A percentile compares a stretch with the other conserved stretches of the same genome.
These are phyloP conservation scores for Protophormia terraenovae DNA, from an alignment of 2,888 invertebrate genomes.

Conservation along the genomic window DNA sequence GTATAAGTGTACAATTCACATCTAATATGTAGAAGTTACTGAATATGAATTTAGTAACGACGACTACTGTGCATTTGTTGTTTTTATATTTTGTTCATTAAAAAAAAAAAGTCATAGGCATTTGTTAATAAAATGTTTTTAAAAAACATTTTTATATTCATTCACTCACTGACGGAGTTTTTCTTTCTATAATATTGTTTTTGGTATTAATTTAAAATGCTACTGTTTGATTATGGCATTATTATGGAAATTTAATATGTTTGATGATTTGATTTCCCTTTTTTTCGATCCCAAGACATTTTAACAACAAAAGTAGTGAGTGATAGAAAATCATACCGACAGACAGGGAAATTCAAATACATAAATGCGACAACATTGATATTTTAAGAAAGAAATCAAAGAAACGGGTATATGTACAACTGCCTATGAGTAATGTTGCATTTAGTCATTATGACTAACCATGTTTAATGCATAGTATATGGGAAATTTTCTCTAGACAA, in stretches of 20 bases:
- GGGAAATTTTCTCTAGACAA: background rate
- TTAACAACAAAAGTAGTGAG: conserved; percentile 4
- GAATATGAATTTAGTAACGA: background rate
- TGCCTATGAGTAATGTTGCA: background rate
- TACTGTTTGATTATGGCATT: conserved; percentile 63
- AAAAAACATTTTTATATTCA: conserved; percentile 48
- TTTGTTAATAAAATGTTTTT: conserved; percentile 35
- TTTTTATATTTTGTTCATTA: conserved; percentile 44
- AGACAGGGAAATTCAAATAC: background rate
- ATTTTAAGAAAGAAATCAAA: background rate
- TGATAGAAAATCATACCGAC: background rate
- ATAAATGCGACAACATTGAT: background rate
- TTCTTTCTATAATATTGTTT: background rate
- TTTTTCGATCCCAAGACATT: background rate
- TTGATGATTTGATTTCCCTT: conserved; percentile 53
- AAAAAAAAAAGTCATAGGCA: conserved; percentile 32
- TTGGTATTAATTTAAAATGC: conserved; percentile 58
- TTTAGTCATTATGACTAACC: background rate
- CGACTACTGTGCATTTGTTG: conserved; percentile 10
- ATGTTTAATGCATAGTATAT: background rate
- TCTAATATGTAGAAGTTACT: conserved; percentile 10
- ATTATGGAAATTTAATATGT: conserved; percentile 65
- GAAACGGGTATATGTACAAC: background rate
- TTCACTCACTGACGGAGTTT: conserved; percentile 28
- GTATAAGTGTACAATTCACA: background rate